phyloP scores from a whole-genome alignment of 2,888 invertebrate genomes.

The Tachina grossa region DNA sequence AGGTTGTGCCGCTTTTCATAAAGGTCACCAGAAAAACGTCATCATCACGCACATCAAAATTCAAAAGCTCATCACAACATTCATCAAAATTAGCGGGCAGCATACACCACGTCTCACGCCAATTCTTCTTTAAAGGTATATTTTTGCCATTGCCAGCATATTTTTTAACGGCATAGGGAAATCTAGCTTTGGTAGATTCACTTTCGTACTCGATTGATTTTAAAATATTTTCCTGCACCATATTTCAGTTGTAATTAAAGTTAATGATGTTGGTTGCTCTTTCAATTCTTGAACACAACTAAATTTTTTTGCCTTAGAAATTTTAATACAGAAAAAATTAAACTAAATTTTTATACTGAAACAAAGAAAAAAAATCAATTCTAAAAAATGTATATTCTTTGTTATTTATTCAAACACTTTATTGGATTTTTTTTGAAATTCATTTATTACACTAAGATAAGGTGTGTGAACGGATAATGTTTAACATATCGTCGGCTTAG shows the following conservation, averaged over 20 bases:
- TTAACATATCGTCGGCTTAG: too few species aligned
- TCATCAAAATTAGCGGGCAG: constrained; percentile 44
- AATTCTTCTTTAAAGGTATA: constrained; percentile 65
- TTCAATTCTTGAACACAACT: neutral
- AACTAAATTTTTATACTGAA: too few species aligned
- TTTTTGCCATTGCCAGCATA: constrained; percentile 44
- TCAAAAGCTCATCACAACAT: constrained; percentile 41
- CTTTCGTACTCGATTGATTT: neutral
- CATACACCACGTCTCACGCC: constrained; percentile 66
- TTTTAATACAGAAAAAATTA: too few species aligned
- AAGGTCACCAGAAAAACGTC: constrained; percentile 73
- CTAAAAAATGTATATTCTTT: neutral
- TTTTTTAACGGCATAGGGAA: constrained; percentile 28
- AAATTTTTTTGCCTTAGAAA: neutral
- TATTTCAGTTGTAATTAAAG: neutral
- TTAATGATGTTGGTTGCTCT: constrained; percentile 1
- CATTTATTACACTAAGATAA: too few species aligned
- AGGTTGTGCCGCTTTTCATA: constrained; percentile 74
- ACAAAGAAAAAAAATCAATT: too few species aligned
- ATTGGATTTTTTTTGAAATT: too few species aligned
- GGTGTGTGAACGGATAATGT: too few species aligned
- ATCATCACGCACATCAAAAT: constrained; percentile 72
- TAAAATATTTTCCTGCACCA: constrained; percentile 7
- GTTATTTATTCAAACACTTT: neutral
- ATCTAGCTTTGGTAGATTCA: constrained; percentile 2